These are phyloP conservation scores for Hybognathus amarus DNA, from an alignment of 2,797 vertebrate genomes.

Conservation along the genomic window DNA sequence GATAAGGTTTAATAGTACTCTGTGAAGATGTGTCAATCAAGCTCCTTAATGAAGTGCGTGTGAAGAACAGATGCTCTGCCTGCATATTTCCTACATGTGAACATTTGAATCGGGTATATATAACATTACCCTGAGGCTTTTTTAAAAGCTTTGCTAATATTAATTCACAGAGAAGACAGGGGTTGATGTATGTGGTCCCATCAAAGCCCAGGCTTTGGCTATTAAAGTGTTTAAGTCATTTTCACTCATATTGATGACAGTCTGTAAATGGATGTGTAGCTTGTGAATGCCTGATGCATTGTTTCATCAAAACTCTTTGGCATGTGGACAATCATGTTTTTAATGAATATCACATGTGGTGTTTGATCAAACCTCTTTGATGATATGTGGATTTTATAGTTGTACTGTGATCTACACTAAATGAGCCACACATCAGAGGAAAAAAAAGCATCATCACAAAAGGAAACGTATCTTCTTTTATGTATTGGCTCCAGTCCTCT, in stretches of 20 bases:
- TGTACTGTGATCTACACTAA: constrained; percentile 25
- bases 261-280: constrained; percentile 39
- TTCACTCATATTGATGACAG: constrained; percentile 16
- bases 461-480: constrained; percentile 6
- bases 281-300: constrained; percentile 43
- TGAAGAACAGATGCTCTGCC: constrained; percentile 17
- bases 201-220: constrained; percentile 45
- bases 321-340: constrained; percentile 27
- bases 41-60: constrained; percentile 34
- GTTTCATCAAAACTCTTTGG: constrained; percentile 55
- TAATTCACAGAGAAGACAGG: constrained; percentile 27
- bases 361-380: constrained; percentile 54
- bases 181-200: background rate
- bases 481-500: constrained; percentile 2
- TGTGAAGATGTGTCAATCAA: constrained; percentile 29
- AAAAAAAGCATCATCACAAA: constrained; percentile 20
- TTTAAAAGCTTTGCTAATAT: constrained; percentile 42
- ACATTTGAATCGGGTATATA: constrained; percentile 41
- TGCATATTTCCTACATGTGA: constrained; percentile 3
- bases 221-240: constrained; percentile 41
- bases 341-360: constrained; percentile 11
- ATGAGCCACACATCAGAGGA: constrained; percentile 31
- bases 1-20: background rate
- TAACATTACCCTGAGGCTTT: constrained; percentile 16
- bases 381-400: constrained; percentile 41